A percentile compares a stretch with the other conserved stretches of the same genome.
Conservation (phyloP, 1,140 invertebrate genomes). For the Drosophila navojoa region DNA sequence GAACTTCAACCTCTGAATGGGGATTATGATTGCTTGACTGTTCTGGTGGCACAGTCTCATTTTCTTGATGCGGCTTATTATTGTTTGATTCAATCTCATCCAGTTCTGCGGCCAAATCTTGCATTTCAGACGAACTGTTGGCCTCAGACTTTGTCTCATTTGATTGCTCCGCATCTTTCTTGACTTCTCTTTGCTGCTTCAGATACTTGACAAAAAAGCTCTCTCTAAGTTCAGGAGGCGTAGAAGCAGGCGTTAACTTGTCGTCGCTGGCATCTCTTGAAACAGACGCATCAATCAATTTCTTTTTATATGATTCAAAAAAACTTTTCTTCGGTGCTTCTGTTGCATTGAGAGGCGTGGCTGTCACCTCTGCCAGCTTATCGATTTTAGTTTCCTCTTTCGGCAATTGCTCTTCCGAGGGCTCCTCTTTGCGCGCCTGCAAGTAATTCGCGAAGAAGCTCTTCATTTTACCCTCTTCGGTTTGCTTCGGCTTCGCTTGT, state of each 20-base stretch:
- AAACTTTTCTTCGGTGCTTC: slow-evolving; percentile 43
- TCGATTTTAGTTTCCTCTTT: not conserved
- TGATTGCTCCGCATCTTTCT: not conserved
- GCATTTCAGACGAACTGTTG: slow-evolving; percentile 41
- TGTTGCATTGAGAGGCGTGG: not conserved
- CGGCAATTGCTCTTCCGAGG: not conserved
- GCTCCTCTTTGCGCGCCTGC: slow-evolving; percentile 42
- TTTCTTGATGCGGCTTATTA: not conserved
- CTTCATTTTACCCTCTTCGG: slow-evolving; percentile 59
- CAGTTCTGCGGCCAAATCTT: slow-evolving; percentile 54
- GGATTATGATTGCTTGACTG: slow-evolving; percentile 10
- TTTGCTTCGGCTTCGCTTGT: slow-evolving; percentile 46
- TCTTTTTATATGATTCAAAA: slow-evolving; percentile 57
- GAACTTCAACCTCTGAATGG: not conserved
- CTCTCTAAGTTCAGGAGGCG: slow-evolving; percentile 54
- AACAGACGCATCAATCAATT: slow-evolving; percentile 38
- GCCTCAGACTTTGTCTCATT: slow-evolving; percentile 5
- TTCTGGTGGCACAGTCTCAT: not conserved
- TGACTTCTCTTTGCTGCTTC: slow-evolving; percentile 43
- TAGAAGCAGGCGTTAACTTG: slow-evolving; percentile 20
- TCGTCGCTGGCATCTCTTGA: not conserved
- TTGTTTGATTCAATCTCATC: slow-evolving; percentile 54
- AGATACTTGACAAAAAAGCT: slow-evolving; percentile 72
- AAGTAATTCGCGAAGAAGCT: slow-evolving; percentile 68
- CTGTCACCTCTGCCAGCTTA: not conserved